phyloP scores from a whole-genome alignment of 2,888 invertebrate species.

The Eustalomyia histrio region DNA sequence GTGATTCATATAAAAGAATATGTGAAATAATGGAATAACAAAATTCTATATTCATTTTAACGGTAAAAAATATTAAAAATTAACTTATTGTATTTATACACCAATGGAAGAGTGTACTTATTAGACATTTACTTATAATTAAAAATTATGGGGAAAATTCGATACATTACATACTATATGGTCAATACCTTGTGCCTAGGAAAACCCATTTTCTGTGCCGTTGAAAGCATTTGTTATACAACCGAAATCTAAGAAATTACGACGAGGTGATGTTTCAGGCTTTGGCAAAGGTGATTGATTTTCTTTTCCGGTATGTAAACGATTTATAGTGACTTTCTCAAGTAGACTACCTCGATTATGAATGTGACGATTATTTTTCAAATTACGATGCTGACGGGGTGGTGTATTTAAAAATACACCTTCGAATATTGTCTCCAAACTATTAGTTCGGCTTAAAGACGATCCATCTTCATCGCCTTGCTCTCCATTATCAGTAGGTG shows the following conservation, averaged over 20 bases:
- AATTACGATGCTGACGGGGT: slow-evolving; percentile 68
- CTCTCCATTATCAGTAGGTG: slow-evolving; percentile 69
- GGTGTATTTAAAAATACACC: slow-evolving; percentile 78
- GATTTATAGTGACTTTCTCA: slow-evolving; percentile 72
- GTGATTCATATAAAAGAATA: too few relatives aligned
- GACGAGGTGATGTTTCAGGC: slow-evolving; percentile 11
- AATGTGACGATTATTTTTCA: slow-evolving; percentile 41
- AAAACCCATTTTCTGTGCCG: slow-evolving; percentile 2
- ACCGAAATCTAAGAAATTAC: slow-evolving; percentile 17
- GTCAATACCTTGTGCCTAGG: not conserved
- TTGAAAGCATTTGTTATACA: not conserved
- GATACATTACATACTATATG: too few relatives aligned
- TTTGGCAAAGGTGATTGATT: slow-evolving; percentile 69
- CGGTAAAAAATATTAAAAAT: too few relatives aligned
- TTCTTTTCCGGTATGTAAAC: slow-evolving; percentile 71
- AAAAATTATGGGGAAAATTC: too few relatives aligned
- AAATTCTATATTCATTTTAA: too few relatives aligned
- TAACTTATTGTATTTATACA: too few relatives aligned
- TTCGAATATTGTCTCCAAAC: slow-evolving; percentile 78
- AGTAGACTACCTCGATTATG: slow-evolving; percentile 70
- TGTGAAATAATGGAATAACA: too few relatives aligned
- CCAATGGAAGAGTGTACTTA: too few relatives aligned
- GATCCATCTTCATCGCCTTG: slow-evolving; percentile 49
- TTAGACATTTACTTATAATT: too few relatives aligned
- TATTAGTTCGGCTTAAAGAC: slow-evolving; percentile 68